Evolutionary conservation across 2,113 vertebrate species (phyloP), one percentile per base, ranked within the genome.

Genomic region (Eudorcas thomsonii): DNA sequence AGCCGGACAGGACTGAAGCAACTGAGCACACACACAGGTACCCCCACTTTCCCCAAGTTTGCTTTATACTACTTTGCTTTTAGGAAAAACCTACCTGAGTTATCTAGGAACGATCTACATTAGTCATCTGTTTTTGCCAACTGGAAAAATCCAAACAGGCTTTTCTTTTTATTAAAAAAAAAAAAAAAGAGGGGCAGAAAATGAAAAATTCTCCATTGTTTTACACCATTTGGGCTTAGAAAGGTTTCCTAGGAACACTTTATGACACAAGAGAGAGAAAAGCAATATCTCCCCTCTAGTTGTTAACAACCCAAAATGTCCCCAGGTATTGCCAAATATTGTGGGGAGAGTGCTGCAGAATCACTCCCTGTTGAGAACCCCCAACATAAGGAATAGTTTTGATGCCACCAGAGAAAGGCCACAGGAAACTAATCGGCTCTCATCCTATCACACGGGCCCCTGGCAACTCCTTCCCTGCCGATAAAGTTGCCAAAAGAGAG

Each of bases 381-480:
- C 13, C 39, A n/a, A 6, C 12, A 2, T 2, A 23, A 26, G 26
- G 16, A n/a, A 19, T 5, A 9, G 28, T 60, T 88, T 28, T 30
- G 16, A 81, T n/a, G 25, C 10, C 12, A 6, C 45, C n/a, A 5
- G 26, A 88, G 28, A 52, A 45, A 91, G 33, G 30, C 59, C 90
- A 45, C 9, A 84, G 74, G 25, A 52, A 36, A 14, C 15, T 0
- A 12, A 57, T 7, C 0, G 0, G n/a, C 60, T 60, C 5, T 19
- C 26, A 59, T 28, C 39, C 28, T 0, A 11, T 3, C 4, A 6
- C 3, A 2, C 0, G 33, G 71, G 26, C 11, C 13, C 43, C 52
- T 1, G 21, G 2, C 15, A 50, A 10, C 36, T 81, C 16, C 26
- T 12, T n/a, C 78, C 48, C 62, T 33, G 3, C 2, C 48, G 19